Conservation (phyloP, 2,888 invertebrate species). For the Endotricha flammealis region DNA sequence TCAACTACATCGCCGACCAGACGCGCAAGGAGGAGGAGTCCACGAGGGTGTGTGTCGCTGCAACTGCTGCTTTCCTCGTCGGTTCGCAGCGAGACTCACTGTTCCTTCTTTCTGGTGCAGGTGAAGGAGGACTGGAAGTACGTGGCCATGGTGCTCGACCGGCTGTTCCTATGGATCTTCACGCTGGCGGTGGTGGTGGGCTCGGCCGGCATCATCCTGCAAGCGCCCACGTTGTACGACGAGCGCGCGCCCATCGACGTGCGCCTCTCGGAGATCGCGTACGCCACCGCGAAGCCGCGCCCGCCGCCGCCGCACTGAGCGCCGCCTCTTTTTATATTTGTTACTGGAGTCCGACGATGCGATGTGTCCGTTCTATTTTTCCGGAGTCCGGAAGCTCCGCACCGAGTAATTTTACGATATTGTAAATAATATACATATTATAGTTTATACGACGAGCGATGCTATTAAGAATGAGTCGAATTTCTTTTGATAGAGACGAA, state of each 20-base stretch:
- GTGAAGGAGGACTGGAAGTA: slow-evolving; percentile 99
- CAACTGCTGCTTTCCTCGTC: not conserved
- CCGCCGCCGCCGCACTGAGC: slow-evolving; percentile 53
- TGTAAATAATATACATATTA: slow-evolving; percentile 54
- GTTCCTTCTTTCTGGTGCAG: slow-evolving; percentile 80
- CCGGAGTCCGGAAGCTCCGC: slow-evolving; percentile 25
- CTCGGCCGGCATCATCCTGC: slow-evolving; percentile 94
- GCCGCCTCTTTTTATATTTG: too few species aligned
- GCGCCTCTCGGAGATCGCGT: slow-evolving; percentile 92
- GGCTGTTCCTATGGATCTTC: slow-evolving; percentile 98
- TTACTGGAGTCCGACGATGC: slow-evolving; percentile 24
- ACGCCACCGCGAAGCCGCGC: slow-evolving; percentile 90
- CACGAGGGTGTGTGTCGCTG: slow-evolving; percentile 83
- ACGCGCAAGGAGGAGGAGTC: slow-evolving; percentile 95
- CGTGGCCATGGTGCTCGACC: slow-evolving; percentile 98
- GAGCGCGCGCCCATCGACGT: slow-evolving; percentile 92
- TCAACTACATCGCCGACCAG: slow-evolving; percentile 94
- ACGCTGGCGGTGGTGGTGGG: slow-evolving; percentile 96
- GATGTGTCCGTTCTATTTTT: slow-evolving; percentile 26
- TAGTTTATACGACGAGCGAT: slow-evolving; percentile 66
- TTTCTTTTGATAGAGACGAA: slow-evolving; percentile 76
- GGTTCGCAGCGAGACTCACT: slow-evolving; percentile 29
- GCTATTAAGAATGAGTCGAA: slow-evolving; percentile 64
- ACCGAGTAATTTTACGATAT: slow-evolving; percentile 37
- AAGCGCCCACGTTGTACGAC: slow-evolving; percentile 96